These are phyloP conservation scores for Calliopum simillimum DNA, from an alignment of 2,888 invertebrate genomes.

Conservation along the genomic window DNA sequence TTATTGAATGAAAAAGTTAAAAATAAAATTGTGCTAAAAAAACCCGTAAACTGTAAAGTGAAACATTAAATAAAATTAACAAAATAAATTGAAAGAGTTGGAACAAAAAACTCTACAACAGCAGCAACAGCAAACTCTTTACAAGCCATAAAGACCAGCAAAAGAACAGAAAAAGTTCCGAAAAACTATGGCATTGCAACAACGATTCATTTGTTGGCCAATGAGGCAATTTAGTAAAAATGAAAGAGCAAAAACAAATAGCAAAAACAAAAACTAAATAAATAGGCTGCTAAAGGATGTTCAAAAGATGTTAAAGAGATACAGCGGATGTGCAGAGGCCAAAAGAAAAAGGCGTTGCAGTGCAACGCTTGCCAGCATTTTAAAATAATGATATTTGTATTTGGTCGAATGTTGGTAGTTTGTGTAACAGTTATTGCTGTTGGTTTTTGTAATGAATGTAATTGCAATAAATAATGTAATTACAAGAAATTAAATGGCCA, in stretches of 20 bases:
- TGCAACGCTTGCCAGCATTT: conserved; percentile 2
- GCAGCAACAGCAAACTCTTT: neutral
- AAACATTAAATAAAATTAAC: conserved; percentile 3
- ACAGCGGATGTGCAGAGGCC: neutral
- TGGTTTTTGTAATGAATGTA: conserved; percentile 19
- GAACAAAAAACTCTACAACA: neutral
- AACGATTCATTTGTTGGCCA: conserved; percentile 41
- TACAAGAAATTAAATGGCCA: conserved; percentile 22
- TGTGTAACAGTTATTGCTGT: conserved; percentile 6
- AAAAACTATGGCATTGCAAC: neutral
- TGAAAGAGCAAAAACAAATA: neutral
- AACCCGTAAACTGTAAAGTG: neutral
- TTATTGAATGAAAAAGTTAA: neutral
- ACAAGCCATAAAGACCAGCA: neutral
- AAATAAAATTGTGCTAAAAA: neutral
- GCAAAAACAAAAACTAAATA: conserved; percentile 2
- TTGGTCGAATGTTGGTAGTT: neutral
- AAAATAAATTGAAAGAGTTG: neutral
- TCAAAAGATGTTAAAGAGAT: neutral
- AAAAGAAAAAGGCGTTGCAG: neutral
- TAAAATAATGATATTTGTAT: conserved; percentile 9
- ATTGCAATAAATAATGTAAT: conserved; percentile 24
- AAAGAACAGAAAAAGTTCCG: conserved; percentile 8
- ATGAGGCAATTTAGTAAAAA: conserved; percentile 45
- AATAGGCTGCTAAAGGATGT: neutral